Evolutionary conservation across 35 echinoderm and acorn worm genomes (phyloP).

Genomic region (Ptychodera flava): DNA sequence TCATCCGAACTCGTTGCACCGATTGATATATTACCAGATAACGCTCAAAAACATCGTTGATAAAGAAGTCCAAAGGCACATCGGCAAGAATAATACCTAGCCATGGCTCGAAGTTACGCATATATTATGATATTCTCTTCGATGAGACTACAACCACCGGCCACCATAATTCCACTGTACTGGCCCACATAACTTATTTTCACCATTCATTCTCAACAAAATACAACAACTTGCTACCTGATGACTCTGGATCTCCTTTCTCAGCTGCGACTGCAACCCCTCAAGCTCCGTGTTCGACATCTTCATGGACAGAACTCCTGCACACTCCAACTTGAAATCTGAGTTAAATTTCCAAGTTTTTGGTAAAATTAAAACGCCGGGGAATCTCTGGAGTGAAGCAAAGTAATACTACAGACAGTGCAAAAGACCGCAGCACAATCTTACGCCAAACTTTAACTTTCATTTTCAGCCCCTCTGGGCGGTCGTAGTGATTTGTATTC

Average conservation of each 20-base stretch:
- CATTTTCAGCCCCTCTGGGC: neutral
- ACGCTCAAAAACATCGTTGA: no score
- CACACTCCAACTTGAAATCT: neutral
- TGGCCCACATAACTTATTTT: neutral
- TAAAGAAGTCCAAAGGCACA: no score
- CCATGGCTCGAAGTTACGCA: neutral
- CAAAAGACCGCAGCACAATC: neutral
- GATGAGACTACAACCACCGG: neutral
- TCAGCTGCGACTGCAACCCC: constrained; percentile 71
- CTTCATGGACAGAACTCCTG: neutral
- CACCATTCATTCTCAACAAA: neutral
- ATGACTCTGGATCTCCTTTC: constrained; percentile 88
- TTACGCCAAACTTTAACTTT: constrained; percentile 1
- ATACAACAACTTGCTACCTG: constrained; percentile 64
- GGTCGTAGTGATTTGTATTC: neutral
- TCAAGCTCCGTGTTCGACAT: constrained; percentile 95
- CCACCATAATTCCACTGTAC: neutral
- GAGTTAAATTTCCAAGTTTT: neutral
- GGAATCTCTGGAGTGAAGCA: neutral
- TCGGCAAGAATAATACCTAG: no score
- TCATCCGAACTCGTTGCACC: neutral
- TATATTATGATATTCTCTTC: neutral
- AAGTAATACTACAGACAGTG: neutral
- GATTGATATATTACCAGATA: no score
- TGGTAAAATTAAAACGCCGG: neutral